Conservation (phyloP, 2,113 vertebrate genomes). For the Thunnus maccoyii region DNA sequence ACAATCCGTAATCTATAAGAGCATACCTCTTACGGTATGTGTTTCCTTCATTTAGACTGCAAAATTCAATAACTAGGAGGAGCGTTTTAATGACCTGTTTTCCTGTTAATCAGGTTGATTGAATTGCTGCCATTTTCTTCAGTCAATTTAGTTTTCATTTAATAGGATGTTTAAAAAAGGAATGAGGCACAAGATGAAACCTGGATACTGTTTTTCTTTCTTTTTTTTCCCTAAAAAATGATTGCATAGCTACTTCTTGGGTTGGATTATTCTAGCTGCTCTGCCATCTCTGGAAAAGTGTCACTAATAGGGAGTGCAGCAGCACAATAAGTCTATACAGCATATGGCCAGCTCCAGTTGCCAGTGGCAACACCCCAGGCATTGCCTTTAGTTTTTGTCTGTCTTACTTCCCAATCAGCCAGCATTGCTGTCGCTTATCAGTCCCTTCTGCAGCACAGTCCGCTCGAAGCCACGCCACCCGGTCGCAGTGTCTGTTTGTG, state of each 20-base stretch:
- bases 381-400: conserved; percentile 72
- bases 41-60: conserved; percentile 43
- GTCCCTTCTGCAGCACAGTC: conserved; percentile 34
- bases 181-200: conserved; percentile 63
- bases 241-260: conserved; percentile 37
- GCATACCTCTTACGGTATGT: neutral
- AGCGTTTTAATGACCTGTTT: conserved; percentile 67
- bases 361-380: conserved; percentile 81
- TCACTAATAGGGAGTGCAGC: conserved; percentile 67
- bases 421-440: conserved; percentile 64
- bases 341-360: conserved; percentile 77
- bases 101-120: conserved; percentile 75
- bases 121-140: conserved; percentile 67
- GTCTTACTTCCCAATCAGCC: conserved; percentile 70
- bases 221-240: conserved; percentile 4
- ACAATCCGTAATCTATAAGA: conserved; percentile 6
- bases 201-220: conserved; percentile 31
- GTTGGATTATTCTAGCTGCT: conserved; percentile 46
- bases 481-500: conserved; percentile 14
- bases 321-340: conserved; percentile 68
- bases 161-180: conserved; percentile 74
- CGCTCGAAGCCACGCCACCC: conserved; percentile 27
- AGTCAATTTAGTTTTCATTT: conserved; percentile 71
- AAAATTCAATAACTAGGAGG: conserved; percentile 51
- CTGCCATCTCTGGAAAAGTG: conserved; percentile 58